These are phyloP conservation scores for Clarias macrocephalus DNA, from an alignment of 2,113 vertebrate genomes.

Conservation along the genomic window DNA sequence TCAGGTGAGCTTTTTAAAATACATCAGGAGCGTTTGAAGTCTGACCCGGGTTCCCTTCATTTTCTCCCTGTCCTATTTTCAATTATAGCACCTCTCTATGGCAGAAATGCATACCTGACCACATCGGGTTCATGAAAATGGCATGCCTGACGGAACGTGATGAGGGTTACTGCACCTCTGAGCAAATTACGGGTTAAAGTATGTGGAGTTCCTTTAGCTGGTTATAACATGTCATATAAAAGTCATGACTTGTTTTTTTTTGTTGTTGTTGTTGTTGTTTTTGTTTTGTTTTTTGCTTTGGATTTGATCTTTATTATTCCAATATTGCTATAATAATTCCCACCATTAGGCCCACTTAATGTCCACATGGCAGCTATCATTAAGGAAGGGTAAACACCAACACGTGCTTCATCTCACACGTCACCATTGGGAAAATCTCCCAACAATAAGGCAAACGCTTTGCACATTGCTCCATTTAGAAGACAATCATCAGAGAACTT, in stretches of 20 bases:
- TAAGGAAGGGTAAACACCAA: background rate
- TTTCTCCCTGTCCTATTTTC: constrained; percentile 49
- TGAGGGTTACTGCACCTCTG: constrained; percentile 45
- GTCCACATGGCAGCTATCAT: background rate
- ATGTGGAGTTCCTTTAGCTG: constrained; percentile 11
- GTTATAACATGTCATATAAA: constrained; percentile 20
- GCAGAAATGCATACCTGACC: constrained; percentile 46
- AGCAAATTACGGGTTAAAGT: constrained; percentile 27
- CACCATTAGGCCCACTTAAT: background rate
- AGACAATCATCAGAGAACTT: background rate
- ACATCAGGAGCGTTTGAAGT: constrained; percentile 72
- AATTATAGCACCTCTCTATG: constrained; percentile 53
- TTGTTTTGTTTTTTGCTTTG: background rate
- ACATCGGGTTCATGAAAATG: constrained; percentile 65
- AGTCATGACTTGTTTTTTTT: background rate
- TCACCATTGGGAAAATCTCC: background rate
- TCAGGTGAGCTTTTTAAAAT: constrained; percentile 75
- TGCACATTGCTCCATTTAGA: background rate
- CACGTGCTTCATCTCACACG: background rate
- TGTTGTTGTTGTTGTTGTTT: background rate
- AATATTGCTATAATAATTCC: constrained; percentile 14
- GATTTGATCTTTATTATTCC: constrained; percentile 7
- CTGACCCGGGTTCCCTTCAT: constrained; percentile 59
- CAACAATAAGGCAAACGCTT: background rate
- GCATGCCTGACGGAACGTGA: constrained; percentile 63